These are phyloP conservation scores for Luehdorfia chinensis DNA, from an alignment of 1,140 invertebrate species.

Conservation along the genomic window DNA sequence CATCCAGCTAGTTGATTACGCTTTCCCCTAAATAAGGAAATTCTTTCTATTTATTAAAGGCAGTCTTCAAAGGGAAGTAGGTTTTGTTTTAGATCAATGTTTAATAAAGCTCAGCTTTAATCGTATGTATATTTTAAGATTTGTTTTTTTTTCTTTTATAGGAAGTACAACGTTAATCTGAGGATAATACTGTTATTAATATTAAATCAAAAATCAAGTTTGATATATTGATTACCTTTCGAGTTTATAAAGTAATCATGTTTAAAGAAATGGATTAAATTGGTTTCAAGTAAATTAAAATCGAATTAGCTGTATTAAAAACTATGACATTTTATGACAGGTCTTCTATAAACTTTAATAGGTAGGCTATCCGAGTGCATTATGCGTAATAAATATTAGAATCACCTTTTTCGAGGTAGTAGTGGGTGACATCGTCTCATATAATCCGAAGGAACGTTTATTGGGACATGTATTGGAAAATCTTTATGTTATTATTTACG, in stretches of 20 bases:
- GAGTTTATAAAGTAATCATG: no score
- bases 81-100: conserved; percentile 9
- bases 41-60: conserved; percentile 26
- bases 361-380: no score
- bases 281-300: no score
- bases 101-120: conserved; percentile 5
- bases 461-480: conserved; percentile 62
- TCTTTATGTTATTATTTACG: conserved; percentile 69
- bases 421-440: conserved; percentile 14
- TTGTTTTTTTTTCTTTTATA: neutral
- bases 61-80: conserved; percentile 9
- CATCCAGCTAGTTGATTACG: conserved; percentile 10
- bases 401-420: conserved; percentile 5
- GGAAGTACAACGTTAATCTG: no score
- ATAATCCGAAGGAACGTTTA: conserved; percentile 32
- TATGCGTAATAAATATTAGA: no score
- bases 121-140: neutral
- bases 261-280: no score
- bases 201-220: no score
- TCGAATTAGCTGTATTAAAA: no score
- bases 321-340: no score
- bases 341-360: no score
- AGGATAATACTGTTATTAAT: no score
- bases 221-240: no score
- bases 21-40: conserved; percentile 18